phyloP scores from a whole-genome alignment of 2,888 invertebrate species.

The Adineta ricciae region DNA sequence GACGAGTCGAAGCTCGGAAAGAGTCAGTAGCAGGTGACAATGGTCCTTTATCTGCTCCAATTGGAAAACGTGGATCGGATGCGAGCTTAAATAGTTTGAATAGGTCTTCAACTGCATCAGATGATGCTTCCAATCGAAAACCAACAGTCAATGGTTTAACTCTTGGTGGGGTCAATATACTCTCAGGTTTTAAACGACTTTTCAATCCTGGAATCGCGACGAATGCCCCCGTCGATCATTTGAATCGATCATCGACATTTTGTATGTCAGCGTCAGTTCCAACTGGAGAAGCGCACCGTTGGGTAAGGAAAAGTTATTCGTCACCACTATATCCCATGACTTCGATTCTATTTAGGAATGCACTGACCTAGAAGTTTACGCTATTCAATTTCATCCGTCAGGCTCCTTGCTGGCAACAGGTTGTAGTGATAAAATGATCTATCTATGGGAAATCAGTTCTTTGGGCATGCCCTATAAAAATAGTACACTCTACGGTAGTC shows the following conservation, averaged over 20 bases:
- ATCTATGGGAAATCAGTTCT: constrained; percentile 72
- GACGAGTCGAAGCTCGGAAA: neutral
- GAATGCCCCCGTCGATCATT: neutral
- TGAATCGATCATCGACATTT: neutral
- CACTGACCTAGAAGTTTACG: constrained; percentile 91
- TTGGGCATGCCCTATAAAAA: constrained; percentile 39
- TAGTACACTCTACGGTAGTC: constrained; percentile 72
- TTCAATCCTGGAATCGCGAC: neutral
- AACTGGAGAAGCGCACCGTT: neutral
- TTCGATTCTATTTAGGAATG: constrained; percentile 62
- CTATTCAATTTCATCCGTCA: constrained; percentile 82
- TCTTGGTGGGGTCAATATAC: neutral
- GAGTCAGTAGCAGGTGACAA: neutral
- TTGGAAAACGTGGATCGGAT: neutral
- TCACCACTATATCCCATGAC: too few relatives aligned
- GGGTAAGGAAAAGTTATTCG: neutral
- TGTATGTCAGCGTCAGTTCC: neutral
- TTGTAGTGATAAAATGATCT: constrained; percentile 88
- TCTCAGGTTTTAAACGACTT: neutral
- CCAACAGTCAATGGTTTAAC: neutral
- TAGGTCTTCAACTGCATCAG: neutral
- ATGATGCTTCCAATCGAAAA: neutral
- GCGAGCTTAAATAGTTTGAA: neutral
- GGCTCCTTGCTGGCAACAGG: constrained; percentile 74
- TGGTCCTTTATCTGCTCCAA: neutral